Conservation (phyloP, 2,797 vertebrate species). For the Phoeniculus purpureus region DNA sequence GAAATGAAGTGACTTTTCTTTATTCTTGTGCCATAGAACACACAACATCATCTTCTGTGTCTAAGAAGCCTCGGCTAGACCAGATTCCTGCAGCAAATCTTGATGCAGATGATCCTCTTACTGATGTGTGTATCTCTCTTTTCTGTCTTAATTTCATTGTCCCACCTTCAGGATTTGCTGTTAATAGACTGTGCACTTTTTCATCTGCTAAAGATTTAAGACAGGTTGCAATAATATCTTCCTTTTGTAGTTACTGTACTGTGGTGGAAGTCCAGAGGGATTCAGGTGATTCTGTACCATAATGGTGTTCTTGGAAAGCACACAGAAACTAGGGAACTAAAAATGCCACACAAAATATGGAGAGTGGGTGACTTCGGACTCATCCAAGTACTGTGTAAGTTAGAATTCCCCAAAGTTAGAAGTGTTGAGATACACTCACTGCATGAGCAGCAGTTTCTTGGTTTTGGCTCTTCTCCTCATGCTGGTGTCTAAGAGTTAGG, state of each 20-base stretch:
- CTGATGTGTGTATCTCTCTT: conserved; percentile 83
- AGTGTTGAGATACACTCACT: not conserved
- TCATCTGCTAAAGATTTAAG: not conserved
- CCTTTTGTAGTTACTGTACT: not conserved
- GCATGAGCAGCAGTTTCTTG: not conserved
- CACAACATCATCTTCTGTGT: conserved; percentile 94
- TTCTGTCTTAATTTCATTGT: not conserved
- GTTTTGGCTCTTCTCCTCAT: not conserved
- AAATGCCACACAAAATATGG: not conserved
- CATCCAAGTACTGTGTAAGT: not conserved
- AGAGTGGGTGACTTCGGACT: not conserved
- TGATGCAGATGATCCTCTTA: conserved; percentile 96
- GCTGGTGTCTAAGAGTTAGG: not conserved
- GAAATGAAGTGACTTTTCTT: not conserved
- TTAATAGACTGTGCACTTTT: not conserved
- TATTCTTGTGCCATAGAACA: conserved; percentile 81
- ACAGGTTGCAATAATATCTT: fast-evolving
- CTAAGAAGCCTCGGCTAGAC: conserved; percentile 95
- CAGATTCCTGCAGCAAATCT: conserved; percentile 98
- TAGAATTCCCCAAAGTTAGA: not conserved
- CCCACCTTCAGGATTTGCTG: not conserved
- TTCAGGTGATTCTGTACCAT: not conserved
- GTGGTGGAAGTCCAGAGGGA: not conserved
- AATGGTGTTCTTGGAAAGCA: not conserved
- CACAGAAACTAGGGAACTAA: not conserved